Conservation (phyloP, 2,113 vertebrate species). For the Rhabdomys dilectus region DNA sequence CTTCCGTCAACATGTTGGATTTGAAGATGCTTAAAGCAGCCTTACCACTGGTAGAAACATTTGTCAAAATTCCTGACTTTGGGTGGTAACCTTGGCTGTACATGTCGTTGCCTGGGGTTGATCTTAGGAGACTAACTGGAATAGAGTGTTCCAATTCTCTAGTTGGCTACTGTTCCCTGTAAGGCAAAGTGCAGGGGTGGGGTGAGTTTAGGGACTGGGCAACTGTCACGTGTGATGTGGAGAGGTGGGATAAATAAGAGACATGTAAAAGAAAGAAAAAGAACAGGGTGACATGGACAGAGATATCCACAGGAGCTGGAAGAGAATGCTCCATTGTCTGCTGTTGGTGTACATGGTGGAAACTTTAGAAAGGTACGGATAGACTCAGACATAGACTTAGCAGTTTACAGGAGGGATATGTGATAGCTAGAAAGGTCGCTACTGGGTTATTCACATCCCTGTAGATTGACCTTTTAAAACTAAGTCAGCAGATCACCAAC, state of each 20-base stretch:
- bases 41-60: neutral
- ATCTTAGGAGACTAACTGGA: neutral
- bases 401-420: neutral
- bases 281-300: neutral
- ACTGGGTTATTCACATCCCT: neutral
- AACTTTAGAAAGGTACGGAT: neutral
- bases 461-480: conserved; percentile 21
- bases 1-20: neutral
- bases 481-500: neutral
- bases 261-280: neutral
- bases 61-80: neutral
- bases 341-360: neutral
- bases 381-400: neutral
- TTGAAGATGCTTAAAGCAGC: neutral
- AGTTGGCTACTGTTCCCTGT: neutral
- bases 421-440: neutral
- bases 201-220: no score
- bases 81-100: neutral
- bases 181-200: neutral
- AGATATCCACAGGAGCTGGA: neutral
- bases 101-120: neutral
- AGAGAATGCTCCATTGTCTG: neutral
- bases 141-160: neutral
- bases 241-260: no score
- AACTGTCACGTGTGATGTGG: no score